Evolutionary conservation across 2,888 invertebrate species (phyloP).

Genomic region (Acheta domesticus): DNA sequence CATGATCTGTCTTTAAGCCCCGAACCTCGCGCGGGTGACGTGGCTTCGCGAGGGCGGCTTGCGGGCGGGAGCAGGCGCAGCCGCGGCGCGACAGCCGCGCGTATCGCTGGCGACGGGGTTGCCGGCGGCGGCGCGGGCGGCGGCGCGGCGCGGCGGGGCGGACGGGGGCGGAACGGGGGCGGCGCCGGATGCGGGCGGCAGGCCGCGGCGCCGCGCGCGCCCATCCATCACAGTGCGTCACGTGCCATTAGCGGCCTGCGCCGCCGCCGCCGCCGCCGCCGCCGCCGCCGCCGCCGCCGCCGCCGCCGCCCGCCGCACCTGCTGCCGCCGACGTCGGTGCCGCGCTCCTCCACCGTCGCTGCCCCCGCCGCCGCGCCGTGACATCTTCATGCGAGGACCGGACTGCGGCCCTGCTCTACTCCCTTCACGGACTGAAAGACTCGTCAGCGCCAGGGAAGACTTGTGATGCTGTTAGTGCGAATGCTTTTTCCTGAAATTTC

Average conservation of each 20-base stretch:
- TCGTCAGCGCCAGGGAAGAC: too few relatives aligned
- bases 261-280: neutral
- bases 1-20: too few relatives aligned
- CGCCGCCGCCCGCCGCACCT: neutral
- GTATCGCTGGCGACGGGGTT: too few relatives aligned
- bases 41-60: too few relatives aligned
- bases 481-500: too few relatives aligned
- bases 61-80: too few relatives aligned
- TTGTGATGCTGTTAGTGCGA: too few relatives aligned
- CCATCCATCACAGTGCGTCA: conserved; percentile 11
- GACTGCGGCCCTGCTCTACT: neutral
- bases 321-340: neutral
- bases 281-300: neutral
- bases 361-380: neutral
- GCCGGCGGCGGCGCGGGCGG: neutral
- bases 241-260: neutral
- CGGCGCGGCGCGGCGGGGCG: neutral
- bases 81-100: too few relatives aligned
- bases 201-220: conserved; percentile 18
- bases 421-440: neutral
- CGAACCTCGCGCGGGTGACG: too few relatives aligned
- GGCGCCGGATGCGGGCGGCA: conserved; percentile 9
- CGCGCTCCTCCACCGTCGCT: neutral
- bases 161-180: neutral
- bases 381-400: neutral